A percentile compares a stretch with the other conserved stretches of the same genome.
Conservation (phyloP, 64 coral and sea anemone species). For the Pachyseris speciosa region DNA sequence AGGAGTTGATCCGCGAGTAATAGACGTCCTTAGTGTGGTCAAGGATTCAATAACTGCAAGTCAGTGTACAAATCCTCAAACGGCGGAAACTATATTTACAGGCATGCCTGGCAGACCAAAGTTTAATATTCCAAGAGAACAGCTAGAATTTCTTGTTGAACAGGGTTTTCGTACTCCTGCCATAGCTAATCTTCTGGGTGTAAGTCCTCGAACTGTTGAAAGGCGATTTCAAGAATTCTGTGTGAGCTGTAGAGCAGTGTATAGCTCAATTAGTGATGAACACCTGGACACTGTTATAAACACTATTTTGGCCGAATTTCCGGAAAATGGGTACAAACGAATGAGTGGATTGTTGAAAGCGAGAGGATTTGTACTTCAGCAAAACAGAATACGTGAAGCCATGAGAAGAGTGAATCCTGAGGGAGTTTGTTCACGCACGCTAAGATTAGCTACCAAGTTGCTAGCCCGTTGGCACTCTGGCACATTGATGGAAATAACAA, state of each 20-base stretch:
- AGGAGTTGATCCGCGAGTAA: not conserved
- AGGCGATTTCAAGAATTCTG: slow-evolving; percentile 41
- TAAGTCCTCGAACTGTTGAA: slow-evolving; percentile 28
- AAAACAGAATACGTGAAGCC: slow-evolving; percentile 9
- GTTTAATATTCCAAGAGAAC: slow-evolving; percentile 54
- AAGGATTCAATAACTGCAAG: slow-evolving; percentile 7
- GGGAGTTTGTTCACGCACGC: slow-evolving; percentile 23
- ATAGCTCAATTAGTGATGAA: slow-evolving; percentile 50
- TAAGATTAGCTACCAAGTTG: slow-evolving; percentile 11
- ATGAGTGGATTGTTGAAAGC: slow-evolving; percentile 16
- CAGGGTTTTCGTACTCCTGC: slow-evolving; percentile 29
- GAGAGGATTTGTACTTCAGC: slow-evolving; percentile 18
- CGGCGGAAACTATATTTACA: slow-evolving; percentile 30
- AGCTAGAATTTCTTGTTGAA: slow-evolving; percentile 49
- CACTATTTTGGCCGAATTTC: slow-evolving; percentile 32
- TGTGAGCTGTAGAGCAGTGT: slow-evolving; percentile 10
- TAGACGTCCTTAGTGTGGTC: slow-evolving; percentile 30
- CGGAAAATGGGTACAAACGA: slow-evolving; percentile 37
- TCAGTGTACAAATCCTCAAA: not conserved
- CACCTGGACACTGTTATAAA: not conserved
- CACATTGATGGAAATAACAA: not conserved
- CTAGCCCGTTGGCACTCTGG: not conserved
- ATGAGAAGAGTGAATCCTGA: slow-evolving; percentile 64
- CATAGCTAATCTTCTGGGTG: slow-evolving; percentile 47
- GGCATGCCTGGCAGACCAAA: slow-evolving; percentile 46